A percentile compares a stretch with the other conserved stretches of the same genome.
Conservation (phyloP, 1,140 invertebrate genomes). For the Lepidurus couesii region DNA sequence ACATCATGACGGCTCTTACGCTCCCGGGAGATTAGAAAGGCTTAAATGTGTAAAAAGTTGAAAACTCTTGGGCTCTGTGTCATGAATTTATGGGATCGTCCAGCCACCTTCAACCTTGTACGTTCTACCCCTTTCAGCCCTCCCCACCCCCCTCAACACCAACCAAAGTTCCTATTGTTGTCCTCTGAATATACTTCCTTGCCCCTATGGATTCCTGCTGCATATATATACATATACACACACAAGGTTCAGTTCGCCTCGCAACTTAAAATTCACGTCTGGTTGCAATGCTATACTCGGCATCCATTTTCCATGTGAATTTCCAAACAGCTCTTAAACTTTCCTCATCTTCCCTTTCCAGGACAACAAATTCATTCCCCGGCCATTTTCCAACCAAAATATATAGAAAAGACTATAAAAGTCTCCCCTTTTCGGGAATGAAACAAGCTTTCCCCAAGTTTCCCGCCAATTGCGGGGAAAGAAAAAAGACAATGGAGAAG, state of each 20-base stretch:
- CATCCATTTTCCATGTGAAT: conserved; percentile 19
- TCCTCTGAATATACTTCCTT: conserved; percentile 15
- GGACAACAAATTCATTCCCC: neutral
- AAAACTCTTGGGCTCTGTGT: conserved; percentile 2
- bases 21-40: neutral
- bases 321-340: conserved; percentile 5
- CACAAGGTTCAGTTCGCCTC: neutral
- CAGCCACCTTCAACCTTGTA: neutral
- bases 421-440: neutral
- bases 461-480: neutral
- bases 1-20: neutral
- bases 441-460: neutral
- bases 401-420: neutral
- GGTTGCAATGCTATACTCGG: conserved; percentile 5
- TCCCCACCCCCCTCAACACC: neutral
- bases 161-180: neutral
- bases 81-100: conserved; percentile 14
- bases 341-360: neutral
- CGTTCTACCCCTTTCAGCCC: neutral
- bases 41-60: conserved; percentile 14
- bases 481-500: neutral
- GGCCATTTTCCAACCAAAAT: neutral
- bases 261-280: conserved; percentile 15
- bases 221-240: too few species aligned
- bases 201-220: neutral